A percentile compares a stretch with the other conserved stretches of the same genome.
These are phyloP conservation scores for Ceriagrion tenellum DNA, from an alignment of 2,888 invertebrate species.

Conservation along the genomic window DNA sequence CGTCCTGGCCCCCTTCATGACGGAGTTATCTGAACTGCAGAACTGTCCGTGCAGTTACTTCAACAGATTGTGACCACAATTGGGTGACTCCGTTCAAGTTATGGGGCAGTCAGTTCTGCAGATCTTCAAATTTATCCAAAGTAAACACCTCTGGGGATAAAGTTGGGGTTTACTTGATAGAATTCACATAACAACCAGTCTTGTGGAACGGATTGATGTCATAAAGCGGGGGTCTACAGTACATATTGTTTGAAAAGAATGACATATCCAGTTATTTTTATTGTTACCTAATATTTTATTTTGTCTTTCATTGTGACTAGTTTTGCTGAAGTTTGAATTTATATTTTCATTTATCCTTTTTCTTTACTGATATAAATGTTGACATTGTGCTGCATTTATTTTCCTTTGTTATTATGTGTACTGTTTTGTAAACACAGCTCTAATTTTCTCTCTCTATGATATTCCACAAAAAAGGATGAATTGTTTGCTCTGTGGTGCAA, in stretches of 20 bases:
- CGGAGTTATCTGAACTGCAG: no score
- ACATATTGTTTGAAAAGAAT: neutral
- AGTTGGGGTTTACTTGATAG: no score
- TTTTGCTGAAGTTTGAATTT: slow-evolving; percentile 48
- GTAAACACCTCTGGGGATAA: no score
- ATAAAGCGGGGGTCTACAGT: no score
- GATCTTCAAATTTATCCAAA: no score
- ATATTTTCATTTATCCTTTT: slow-evolving; percentile 43
- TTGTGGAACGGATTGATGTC: no score
- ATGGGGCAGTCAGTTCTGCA: no score
- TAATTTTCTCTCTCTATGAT: slow-evolving; percentile 62
- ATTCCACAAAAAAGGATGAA: slow-evolving; percentile 64
- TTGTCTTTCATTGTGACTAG: slow-evolving; percentile 13
- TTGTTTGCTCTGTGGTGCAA: slow-evolving; percentile 68
- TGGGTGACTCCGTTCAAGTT: no score
- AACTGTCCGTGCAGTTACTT: no score
- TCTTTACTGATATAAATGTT: slow-evolving; percentile 30
- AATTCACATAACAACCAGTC: no score
- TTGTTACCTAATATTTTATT: slow-evolving; percentile 7
- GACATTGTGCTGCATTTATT: slow-evolving; percentile 53
- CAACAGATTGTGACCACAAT: no score
- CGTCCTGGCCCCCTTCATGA: no score
- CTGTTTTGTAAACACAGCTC: slow-evolving; percentile 56
- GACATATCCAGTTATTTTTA: neutral
- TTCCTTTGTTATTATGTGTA: slow-evolving; percentile 60